Base-by-base conservation (phyloP, 2,113 vertebrate species). In the Mirounga angustirostris region DNA sequence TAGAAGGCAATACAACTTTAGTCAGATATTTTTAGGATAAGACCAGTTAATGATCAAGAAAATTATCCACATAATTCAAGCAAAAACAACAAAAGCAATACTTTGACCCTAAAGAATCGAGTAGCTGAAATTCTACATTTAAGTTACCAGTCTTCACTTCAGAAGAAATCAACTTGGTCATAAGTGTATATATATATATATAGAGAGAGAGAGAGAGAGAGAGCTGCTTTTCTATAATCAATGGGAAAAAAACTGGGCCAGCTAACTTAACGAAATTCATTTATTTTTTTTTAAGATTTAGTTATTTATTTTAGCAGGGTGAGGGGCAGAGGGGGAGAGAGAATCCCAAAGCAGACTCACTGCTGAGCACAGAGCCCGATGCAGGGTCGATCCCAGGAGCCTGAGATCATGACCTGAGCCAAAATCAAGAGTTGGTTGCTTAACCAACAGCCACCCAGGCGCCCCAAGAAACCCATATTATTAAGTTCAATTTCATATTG, bases 41-140 rank as follows among this genome's bases (percentile, higher is more conserved):
- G 19, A 58, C n/a, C 54, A 74, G 52, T 21, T 73, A 89, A 79
- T 63, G 71, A 43, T 63, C 30, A 91, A 79, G 81, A 78, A 88
- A 84, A 65, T 67, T 56, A 89, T 63, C 67, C 46, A 54, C 59
- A 92, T 52, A 65, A 91, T 63, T 97, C 63, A 86, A 79, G n/a
- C 61, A 54, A 91, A 95, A 84, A 59, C 59, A 90, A 63, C 16
- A 58, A 69, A 95, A 71, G 46, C 16, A 61, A 80, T 71, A 71
- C 11, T 80, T 46, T 79, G 36, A 79, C n/a, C 14, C 14, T 86
- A n/a, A 94, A 94, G 16, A 89, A 79, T 3, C 26, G 8, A 88
- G 30, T 21, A 30, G 7, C 1, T 86, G 50, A 52, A 4, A 74
- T 6, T 46, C 18, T 26, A 13, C 22, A 52, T 85, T 85, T 59